These are phyloP conservation scores for Neodiprion pinetum DNA, from an alignment of 1,140 invertebrate genomes.

Conservation along the genomic window DNA sequence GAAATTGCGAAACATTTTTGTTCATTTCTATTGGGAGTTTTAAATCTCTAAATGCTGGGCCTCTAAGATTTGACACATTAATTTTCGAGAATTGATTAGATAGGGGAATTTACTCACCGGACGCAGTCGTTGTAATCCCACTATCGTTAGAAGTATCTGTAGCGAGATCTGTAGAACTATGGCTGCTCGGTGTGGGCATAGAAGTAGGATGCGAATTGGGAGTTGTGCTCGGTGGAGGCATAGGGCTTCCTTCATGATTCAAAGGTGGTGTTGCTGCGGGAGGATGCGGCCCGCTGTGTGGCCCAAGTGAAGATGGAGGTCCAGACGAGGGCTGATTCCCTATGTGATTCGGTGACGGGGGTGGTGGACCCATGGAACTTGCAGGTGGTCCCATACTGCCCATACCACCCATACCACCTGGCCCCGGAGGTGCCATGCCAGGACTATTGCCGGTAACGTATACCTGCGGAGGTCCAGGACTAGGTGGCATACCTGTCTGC, in stretches of 20 bases:
- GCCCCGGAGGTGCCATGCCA: constrained; percentile 63
- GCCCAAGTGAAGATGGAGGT: constrained; percentile 47
- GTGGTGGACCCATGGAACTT: constrained; percentile 61
- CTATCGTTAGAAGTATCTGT: constrained; percentile 65
- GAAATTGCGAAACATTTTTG: too few relatives aligned
- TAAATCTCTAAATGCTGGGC: too few relatives aligned
- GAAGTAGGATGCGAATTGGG: constrained; percentile 64
- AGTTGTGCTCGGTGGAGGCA: constrained; percentile 68
- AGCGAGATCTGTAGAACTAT: constrained; percentile 52
- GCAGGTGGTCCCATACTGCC: constrained; percentile 58
- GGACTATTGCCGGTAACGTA: constrained; percentile 56
- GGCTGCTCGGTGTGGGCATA: constrained; percentile 47
- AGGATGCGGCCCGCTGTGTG: constrained; percentile 37
- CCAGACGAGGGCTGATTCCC: constrained; percentile 57
- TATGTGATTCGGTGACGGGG: constrained; percentile 66
- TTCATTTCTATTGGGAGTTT: too few relatives aligned
- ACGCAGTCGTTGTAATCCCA: constrained; percentile 66
- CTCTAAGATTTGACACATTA: too few relatives aligned
- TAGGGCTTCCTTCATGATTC: constrained; percentile 64
- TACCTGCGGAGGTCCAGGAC: constrained; percentile 55
- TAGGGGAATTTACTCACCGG: constrained; percentile 47
- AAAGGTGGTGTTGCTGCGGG: constrained; percentile 55
- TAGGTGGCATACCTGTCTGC: constrained; percentile 53
- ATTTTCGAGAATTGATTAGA: too few relatives aligned
- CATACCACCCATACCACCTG: constrained; percentile 51